Conservation (phyloP, 2,113 vertebrate species). For the Eulemur macaco region DNA sequence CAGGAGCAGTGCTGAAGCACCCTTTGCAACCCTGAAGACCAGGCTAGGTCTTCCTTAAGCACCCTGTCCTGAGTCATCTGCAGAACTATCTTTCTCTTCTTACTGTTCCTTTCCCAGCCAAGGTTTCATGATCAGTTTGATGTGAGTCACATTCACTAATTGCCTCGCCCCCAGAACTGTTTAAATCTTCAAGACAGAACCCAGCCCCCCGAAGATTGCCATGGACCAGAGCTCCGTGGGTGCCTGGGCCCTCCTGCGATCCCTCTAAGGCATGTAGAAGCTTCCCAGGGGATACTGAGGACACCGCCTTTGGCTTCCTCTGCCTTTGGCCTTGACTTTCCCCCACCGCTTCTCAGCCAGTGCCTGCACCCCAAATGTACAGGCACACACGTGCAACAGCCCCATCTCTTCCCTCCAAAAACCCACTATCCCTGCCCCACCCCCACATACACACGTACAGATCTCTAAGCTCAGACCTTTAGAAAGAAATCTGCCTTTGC, state of each 20-base stretch:
- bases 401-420: not conserved
- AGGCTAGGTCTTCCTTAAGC: not conserved
- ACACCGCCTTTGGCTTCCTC: not conserved
- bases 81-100: not conserved
- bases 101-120: not conserved
- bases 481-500: not conserved
- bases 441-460: not conserved
- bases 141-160: not conserved
- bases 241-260: not conserved
- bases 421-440: too few relatives aligned
- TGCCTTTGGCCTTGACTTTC: not conserved
- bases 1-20: too few relatives aligned
- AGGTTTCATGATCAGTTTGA: not conserved
- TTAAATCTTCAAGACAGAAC: not conserved
- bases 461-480: not conserved
- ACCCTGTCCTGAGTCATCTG: not conserved
- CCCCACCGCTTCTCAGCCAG: not conserved
- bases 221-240: not conserved
- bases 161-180: not conserved
- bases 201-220: too few relatives aligned
- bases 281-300: fast-evolving
- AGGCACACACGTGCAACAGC: not conserved
- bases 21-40: not conserved
- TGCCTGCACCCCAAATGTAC: too few relatives aligned
- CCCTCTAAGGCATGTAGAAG: fast-evolving